Evolutionary conservation across 1,140 invertebrate genomes (phyloP).

Genomic region (Drosophila suzukii): DNA sequence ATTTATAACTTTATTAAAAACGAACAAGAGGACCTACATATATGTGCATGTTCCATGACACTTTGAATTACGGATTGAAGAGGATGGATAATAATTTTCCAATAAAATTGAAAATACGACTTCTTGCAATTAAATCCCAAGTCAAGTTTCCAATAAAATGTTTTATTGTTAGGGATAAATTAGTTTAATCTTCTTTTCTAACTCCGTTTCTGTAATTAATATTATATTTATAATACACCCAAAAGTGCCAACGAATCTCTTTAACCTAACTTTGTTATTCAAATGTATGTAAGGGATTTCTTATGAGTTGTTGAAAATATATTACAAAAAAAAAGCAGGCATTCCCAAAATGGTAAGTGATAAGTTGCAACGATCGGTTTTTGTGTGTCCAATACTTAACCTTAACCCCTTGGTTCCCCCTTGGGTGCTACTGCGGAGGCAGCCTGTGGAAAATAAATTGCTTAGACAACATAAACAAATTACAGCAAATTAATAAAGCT

Average conservation of each 20-base stretch:
- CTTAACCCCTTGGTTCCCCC: conserved; percentile 34
- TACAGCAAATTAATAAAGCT: conserved; percentile 74
- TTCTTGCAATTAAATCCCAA: not conserved
- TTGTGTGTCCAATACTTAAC: conserved; percentile 5
- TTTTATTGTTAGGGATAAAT: not conserved
- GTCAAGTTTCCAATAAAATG: not conserved
- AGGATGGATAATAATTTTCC: not conserved
- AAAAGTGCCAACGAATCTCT: not conserved
- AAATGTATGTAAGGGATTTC: no score
- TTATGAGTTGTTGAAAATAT: no score
- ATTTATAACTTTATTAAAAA: conserved; percentile 83
- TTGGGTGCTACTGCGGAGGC: conserved; percentile 16
- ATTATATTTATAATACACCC: not conserved
- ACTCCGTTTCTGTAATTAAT: not conserved
- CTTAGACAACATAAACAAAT: conserved; percentile 77
- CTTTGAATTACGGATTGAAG: not conserved
- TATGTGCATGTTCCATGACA: conserved; percentile 16
- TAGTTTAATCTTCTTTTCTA: not conserved
- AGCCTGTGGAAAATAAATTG: conserved; percentile 58
- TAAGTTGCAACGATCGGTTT: conserved; percentile 12
- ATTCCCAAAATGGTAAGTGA: conserved; percentile 13
- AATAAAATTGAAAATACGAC: not conserved
- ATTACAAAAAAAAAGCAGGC: not conserved
- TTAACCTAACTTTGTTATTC: no score
- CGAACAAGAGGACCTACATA: conserved; percentile 1